A percentile compares a stretch with the other conserved stretches of the same genome.
Conservation (phyloP, 2,797 vertebrate species). For the Chelon labrosus region DNA sequence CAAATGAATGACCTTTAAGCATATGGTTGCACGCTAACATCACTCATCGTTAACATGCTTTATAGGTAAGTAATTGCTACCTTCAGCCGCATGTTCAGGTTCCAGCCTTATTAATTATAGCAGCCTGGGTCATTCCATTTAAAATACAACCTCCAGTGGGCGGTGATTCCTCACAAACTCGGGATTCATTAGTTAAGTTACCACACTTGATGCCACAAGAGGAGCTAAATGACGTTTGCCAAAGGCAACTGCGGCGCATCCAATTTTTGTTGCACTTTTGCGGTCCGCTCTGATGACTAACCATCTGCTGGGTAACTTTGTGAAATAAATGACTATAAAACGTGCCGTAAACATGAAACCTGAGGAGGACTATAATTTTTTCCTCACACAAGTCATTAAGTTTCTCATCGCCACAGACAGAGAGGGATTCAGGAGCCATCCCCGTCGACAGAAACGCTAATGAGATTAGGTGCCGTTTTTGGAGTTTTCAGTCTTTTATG, state of each 20-base stretch:
- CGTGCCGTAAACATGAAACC: slow-evolving; percentile 69
- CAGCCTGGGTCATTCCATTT: slow-evolving; percentile 44
- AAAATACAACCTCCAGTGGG: slow-evolving; percentile 45
- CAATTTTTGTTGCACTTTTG: slow-evolving; percentile 58
- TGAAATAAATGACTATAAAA: slow-evolving; percentile 74
- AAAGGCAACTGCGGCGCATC: slow-evolving; percentile 46
- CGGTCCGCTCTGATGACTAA: slow-evolving; percentile 61
- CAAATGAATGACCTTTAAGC: slow-evolving; percentile 62
- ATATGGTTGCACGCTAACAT: slow-evolving; percentile 45
- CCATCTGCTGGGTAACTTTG: slow-evolving; percentile 70
- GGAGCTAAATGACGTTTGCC: slow-evolving; percentile 38
- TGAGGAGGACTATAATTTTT: slow-evolving; percentile 54
- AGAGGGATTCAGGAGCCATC: slow-evolving; percentile 55
- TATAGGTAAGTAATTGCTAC: slow-evolving; percentile 55
- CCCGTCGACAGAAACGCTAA: slow-evolving; percentile 58
- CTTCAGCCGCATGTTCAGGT: slow-evolving; percentile 52
- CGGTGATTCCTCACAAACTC: slow-evolving; percentile 26
- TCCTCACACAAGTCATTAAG: slow-evolving; percentile 69
- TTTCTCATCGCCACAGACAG: slow-evolving; percentile 52
- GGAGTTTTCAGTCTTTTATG: slow-evolving; percentile 62
- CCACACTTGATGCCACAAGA: slow-evolving; percentile 24
- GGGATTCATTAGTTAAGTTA: slow-evolving; percentile 48
- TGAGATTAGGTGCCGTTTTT: slow-evolving; percentile 67
- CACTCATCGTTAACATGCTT: slow-evolving; percentile 58
- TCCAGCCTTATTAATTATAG: slow-evolving; percentile 60